A percentile compares a stretch with the other conserved stretches of the same genome.
These are phyloP conservation scores for Trigoniulus corallinus DNA, from an alignment of 1,140 invertebrate genomes.

Conservation along the genomic window DNA sequence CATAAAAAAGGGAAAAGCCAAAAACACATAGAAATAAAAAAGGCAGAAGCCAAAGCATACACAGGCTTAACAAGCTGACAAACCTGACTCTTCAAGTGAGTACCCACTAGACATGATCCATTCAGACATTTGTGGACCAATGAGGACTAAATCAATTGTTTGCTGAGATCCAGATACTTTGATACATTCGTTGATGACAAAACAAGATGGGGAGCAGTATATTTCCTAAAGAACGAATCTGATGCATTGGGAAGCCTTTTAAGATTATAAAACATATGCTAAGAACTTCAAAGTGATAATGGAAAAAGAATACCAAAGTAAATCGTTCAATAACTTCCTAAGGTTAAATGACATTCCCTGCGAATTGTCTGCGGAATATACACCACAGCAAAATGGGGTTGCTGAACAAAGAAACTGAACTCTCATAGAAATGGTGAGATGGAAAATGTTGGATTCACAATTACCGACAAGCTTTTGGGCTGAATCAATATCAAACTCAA, in stretches of 20 bases:
- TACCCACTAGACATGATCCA: constrained; percentile 17
- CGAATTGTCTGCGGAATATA: not conserved
- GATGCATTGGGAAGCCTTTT: too few relatives aligned
- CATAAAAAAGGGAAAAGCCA: too few relatives aligned
- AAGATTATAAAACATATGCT: too few relatives aligned
- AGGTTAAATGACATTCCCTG: not conserved
- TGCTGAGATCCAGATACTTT: constrained; percentile 21
- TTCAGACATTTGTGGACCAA: constrained; percentile 22
- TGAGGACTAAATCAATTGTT: constrained; percentile 17
- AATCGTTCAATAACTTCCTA: not conserved
- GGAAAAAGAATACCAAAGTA: constrained; percentile 1
- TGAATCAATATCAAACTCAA: not conserved
- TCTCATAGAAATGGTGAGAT: constrained; percentile 1
- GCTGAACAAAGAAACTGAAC: constrained; percentile 6
- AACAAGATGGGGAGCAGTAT: constrained; percentile 9
- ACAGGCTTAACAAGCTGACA: too few relatives aligned
- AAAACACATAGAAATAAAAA: too few relatives aligned
- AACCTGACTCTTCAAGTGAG: constrained; percentile 5
- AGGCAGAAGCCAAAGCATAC: too few relatives aligned
- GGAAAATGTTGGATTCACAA: not conserved
- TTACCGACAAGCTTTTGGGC: not conserved
- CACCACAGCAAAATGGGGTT: constrained; percentile 9
- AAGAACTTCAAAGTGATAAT: constrained; percentile 1
- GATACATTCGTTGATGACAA: constrained; percentile 24
- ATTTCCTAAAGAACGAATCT: too few relatives aligned